Evolutionary conservation across 2,888 invertebrate species (phyloP).

Genomic region (Maniola hyperantus): DNA sequence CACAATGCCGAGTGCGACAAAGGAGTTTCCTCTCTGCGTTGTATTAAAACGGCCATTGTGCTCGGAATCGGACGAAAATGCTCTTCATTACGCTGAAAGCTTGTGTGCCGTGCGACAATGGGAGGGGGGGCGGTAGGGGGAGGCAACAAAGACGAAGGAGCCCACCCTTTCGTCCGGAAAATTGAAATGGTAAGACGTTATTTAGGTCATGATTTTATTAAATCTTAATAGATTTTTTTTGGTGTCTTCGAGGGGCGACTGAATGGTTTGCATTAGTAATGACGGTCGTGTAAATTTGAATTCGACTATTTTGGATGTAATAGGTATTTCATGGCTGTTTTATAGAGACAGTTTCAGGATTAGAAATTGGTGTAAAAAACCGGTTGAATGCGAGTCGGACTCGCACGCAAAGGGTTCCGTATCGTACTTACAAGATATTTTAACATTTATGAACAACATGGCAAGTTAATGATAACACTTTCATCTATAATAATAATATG

Average conservation of each 20-base stretch:
- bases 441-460: too few species aligned
- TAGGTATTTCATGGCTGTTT: slow-evolving; percentile 3
- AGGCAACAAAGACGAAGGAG: slow-evolving; percentile 74
- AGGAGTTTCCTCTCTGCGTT: slow-evolving; percentile 77
- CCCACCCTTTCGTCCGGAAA: slow-evolving; percentile 80
- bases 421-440: too few species aligned
- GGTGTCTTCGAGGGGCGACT: slow-evolving; percentile 19
- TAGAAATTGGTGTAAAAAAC: not conserved
- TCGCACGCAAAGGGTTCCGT: too few species aligned
- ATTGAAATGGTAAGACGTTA: slow-evolving; percentile 81
- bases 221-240: slow-evolving; percentile 66
- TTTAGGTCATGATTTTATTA: slow-evolving; percentile 82
- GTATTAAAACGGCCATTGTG: slow-evolving; percentile 80
- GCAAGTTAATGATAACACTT: too few species aligned
- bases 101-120: slow-evolving; percentile 81
- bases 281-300: slow-evolving; percentile 25
- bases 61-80: slow-evolving; percentile 82
- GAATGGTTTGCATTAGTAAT: slow-evolving; percentile 28
- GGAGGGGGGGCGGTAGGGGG: slow-evolving; percentile 56
- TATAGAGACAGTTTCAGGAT: not conserved
- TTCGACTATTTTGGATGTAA: slow-evolving; percentile 14
- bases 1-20: slow-evolving; percentile 72
- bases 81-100: slow-evolving; percentile 84
- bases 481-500: too few species aligned
- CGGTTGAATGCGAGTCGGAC: too few species aligned